Conservation (phyloP, 2,888 invertebrate genomes). For the Notodonta ziczac region DNA sequence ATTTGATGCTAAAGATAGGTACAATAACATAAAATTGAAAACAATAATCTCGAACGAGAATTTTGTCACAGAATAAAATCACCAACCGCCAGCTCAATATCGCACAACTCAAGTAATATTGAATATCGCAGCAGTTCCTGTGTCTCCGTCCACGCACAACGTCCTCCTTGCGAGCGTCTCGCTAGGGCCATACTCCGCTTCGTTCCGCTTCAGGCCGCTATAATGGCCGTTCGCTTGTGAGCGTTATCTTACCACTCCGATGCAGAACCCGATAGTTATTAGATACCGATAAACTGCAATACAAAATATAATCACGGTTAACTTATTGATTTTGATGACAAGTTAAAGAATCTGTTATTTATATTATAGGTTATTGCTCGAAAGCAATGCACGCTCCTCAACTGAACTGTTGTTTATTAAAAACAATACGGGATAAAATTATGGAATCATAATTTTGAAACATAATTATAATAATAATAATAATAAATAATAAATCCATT, state of each 20-base stretch:
- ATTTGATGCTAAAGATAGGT: too few species aligned
- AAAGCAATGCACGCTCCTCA: too few species aligned
- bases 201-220: slow-evolving; percentile 6
- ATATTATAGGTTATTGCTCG: too few species aligned
- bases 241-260: slow-evolving; percentile 29
- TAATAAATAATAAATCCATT: too few species aligned
- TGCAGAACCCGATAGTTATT: slow-evolving; percentile 15
- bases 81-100: background rate
- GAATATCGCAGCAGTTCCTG: slow-evolving; percentile 36
- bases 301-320: too few species aligned
- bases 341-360: too few species aligned
- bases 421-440: too few species aligned
- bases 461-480: too few species aligned
- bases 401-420: too few species aligned
- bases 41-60: background rate
- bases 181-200: background rate
- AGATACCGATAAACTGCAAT: too few species aligned
- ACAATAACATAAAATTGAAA: background rate
- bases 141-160: slow-evolving; percentile 22
- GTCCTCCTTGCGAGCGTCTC: slow-evolving; percentile 26
- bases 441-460: too few species aligned
- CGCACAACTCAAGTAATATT: slow-evolving; percentile 25
- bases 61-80: background rate
- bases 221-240: slow-evolving; percentile 30
- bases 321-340: too few species aligned